Base-by-base conservation (phyloP, 2,888 invertebrate species). In the Hipparchia semele region DNA sequence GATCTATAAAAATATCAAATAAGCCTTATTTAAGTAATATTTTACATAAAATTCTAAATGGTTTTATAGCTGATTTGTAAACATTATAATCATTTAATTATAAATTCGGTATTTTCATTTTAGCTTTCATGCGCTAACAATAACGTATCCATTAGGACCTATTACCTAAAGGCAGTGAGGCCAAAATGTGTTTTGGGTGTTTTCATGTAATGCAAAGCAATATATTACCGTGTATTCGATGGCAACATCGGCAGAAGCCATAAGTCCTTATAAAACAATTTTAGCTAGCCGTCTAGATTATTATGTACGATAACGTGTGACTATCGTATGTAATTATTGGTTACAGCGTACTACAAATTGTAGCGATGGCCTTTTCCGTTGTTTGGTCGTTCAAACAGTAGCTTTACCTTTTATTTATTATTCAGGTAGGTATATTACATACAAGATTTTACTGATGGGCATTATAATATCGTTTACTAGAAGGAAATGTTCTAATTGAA, bases 241-340 rank as follows among this genome's bases (percentile, higher is more conserved):
- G 58, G 51, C 45, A n/a, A 39, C 67, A 45, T n/a, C 49, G 49
- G 39, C 65, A 71, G 54, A 33, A n/a, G 65, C 72, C 53, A 62
- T 62, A 68, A 71, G 59, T 77, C 68, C 75, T 67, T 62, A 66
- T 73, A 72, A 77, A 79, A 79, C 77, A 78, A 76, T 79, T 76
- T 69, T 66, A 73, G 58, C 71, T 73, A 56, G 65, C 71, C 73
- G 65, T 51, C 65, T 75, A 76, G 78, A 79, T 80, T 73, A 77
- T 76, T 74, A 77, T 49, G 64, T 84, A 76, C 75, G 76, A 75
- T 77, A 77, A 70, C 75, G 77, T 67, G 70, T 73, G 70, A 68
- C 56, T 61, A 61, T 69, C 61, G 69, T 13, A 53, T 2, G 78
- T 87, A 87, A 88, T 88, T 87, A 86, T 81, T 80, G 79, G 80